Evolutionary conservation across 2,113 vertebrate species (phyloP).

Genomic region (Ariopsis seemanni): DNA sequence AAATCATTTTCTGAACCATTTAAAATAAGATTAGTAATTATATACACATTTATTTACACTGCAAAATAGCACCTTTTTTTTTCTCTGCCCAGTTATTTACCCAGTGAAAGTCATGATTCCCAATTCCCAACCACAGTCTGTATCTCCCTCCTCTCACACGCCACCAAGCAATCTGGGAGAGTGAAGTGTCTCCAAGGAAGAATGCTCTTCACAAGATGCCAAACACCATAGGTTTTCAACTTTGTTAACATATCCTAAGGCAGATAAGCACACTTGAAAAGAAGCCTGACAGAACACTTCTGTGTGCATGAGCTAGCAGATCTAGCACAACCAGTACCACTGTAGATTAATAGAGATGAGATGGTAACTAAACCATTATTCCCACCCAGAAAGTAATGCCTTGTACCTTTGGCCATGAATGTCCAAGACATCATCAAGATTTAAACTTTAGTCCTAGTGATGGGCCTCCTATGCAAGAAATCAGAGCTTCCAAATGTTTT

Average conservation of each 20-base stretch:
- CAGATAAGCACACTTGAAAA: neutral
- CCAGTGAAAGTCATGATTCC: neutral
- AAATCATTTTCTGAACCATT: neutral
- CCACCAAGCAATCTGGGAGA: neutral
- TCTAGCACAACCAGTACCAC: neutral
- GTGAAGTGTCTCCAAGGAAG: neutral
- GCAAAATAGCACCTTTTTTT: neutral
- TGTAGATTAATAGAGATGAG: neutral
- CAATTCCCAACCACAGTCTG: neutral
- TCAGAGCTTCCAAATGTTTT: slow-evolving; percentile 15
- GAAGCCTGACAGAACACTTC: neutral
- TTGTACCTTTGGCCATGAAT: neutral
- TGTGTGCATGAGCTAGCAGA: neutral
- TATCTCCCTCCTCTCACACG: neutral
- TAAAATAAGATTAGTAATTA: neutral
- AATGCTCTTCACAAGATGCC: neutral
- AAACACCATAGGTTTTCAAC: slow-evolving; percentile 3
- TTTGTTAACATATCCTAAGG: neutral
- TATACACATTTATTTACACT: neutral
- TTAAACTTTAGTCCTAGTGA: neutral
- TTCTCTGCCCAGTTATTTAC: neutral
- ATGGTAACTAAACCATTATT: neutral
- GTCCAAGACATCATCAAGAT: neutral
- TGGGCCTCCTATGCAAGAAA: slow-evolving; percentile 1
- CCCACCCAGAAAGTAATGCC: neutral